A percentile compares a stretch with the other conserved stretches of the same genome.
Evolutionary conservation across 2,797 vertebrate species (phyloP).

Genomic region (Alcedo atthis): DNA sequence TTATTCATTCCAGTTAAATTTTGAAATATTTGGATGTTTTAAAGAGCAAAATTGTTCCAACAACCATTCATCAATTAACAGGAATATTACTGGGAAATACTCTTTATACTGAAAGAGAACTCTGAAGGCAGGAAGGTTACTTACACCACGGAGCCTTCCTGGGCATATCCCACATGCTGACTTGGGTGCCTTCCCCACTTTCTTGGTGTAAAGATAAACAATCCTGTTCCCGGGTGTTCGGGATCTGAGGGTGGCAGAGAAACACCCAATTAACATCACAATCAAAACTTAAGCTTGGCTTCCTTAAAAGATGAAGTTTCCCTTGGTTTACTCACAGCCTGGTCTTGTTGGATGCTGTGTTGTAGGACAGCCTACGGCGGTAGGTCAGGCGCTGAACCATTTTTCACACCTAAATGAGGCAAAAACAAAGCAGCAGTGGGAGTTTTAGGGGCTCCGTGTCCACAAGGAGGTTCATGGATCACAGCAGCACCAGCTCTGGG

Average conservation of each 20-base stretch:
- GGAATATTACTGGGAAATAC: accelerated
- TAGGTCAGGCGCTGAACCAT: conserved; percentile 99
- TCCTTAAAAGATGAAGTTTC: not conserved
- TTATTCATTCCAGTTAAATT: not conserved
- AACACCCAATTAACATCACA: not conserved
- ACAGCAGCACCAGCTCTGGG: not conserved
- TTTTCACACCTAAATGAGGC: conserved; percentile 67
- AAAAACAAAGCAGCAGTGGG: not conserved
- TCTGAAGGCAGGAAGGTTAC: conserved; percentile 29
- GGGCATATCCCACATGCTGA: conserved; percentile 96
- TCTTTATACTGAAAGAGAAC: not conserved
- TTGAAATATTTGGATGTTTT: accelerated
- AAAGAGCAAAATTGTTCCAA: not conserved
- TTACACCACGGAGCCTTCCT: conserved; percentile 95
- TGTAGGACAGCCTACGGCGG: conserved; percentile 99
- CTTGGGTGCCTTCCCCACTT: conserved; percentile 96
- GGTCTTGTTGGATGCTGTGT: conserved; percentile 97
- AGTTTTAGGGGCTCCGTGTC: not conserved
- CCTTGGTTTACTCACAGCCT: conserved; percentile 87
- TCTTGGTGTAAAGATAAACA: conserved; percentile 98
- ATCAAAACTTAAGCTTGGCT: accelerated
- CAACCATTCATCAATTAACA: not conserved
- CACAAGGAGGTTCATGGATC: accelerated
- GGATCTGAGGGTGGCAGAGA: conserved; percentile 79
- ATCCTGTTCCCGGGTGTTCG: conserved; percentile 97